phyloP scores from a whole-genome alignment of 2,113 vertebrate genomes.

The Gymnorhina tibicen region DNA sequence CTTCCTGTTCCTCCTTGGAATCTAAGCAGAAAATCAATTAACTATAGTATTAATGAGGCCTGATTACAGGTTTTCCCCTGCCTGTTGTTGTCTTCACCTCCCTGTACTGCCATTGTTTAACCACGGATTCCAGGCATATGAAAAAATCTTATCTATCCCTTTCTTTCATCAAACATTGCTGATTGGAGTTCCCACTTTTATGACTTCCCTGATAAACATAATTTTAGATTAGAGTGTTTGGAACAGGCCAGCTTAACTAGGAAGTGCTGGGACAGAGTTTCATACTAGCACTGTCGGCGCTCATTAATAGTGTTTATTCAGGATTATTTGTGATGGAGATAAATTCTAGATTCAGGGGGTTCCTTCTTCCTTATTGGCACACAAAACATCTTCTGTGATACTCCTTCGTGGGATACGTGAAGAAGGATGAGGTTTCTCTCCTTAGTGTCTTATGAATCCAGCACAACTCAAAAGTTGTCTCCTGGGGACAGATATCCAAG shows the following conservation, averaged over 20 bases:
- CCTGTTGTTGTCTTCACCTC: not conserved
- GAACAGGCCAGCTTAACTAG: not conserved
- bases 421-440: not conserved
- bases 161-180: not conserved
- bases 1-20: not conserved
- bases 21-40: conserved; percentile 3
- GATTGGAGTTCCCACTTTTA: not conserved
- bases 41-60: not conserved
- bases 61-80: not conserved
- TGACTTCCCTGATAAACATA: not conserved
- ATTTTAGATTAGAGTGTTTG: not conserved
- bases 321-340: not conserved
- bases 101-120: not conserved
- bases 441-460: not conserved
- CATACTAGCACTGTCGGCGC: not conserved
- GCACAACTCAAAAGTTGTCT: not conserved
- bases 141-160: not conserved
- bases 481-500: not conserved
- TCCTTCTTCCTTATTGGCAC: not conserved
- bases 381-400: not conserved
- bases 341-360: not conserved
- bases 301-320: not conserved
- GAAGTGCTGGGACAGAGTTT: not conserved
- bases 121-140: not conserved
- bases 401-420: accelerated